A percentile compares a stretch with the other conserved stretches of the same genome.
Evolutionary conservation across 2,113 vertebrate species (phyloP).

Genomic region (Eleginops maclovinus): DNA sequence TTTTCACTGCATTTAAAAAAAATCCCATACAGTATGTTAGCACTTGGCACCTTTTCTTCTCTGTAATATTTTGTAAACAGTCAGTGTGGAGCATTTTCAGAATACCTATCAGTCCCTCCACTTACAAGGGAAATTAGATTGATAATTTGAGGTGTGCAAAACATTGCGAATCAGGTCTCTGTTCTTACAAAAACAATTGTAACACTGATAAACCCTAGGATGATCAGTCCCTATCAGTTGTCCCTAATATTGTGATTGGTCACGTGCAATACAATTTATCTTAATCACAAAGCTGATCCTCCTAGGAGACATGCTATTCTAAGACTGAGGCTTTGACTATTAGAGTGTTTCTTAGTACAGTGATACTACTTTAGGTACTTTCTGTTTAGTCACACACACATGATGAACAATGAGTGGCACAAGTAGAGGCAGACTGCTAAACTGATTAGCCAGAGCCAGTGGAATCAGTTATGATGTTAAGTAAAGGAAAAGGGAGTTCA

Average conservation of each 20-base stretch:
- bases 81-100: background rate
- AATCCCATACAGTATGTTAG: background rate
- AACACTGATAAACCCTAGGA: background rate
- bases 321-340: background rate
- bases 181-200: background rate
- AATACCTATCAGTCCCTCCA: background rate
- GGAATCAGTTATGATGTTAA: background rate
- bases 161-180: background rate
- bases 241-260: background rate
- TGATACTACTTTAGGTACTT: background rate
- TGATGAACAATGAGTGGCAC: background rate
- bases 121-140: background rate
- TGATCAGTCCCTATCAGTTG: background rate
- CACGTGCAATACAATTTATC: background rate
- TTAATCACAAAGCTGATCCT: background rate
- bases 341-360: constrained; percentile 7
- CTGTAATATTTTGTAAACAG: background rate
- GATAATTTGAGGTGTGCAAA: background rate
- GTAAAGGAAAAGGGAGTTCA: constrained; percentile 23
- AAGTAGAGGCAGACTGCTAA: background rate
- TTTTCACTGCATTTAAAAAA: background rate
- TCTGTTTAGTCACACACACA: background rate
- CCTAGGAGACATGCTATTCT: background rate
- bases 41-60: background rate
- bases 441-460: background rate